A percentile compares a stretch with the other conserved stretches of the same genome.
phyloP scores from a whole-genome alignment of 2,113 vertebrate species.

The Otocyon megalotis region DNA sequence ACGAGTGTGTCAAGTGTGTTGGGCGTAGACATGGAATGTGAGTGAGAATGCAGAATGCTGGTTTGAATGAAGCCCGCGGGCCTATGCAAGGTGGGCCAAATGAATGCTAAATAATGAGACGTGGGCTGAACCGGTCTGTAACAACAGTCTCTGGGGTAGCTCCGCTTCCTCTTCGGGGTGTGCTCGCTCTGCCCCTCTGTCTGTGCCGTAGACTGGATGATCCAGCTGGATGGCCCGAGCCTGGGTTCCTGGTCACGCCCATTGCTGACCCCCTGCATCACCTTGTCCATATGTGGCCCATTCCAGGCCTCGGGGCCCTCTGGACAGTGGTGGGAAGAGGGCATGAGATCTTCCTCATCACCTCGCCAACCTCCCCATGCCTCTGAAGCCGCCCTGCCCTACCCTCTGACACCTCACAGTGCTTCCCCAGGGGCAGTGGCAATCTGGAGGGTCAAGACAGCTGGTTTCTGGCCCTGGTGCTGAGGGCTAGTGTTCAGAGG shows the following conservation, averaged over 20 bases:
- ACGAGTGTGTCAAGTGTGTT: background rate
- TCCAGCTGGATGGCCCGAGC: background rate
- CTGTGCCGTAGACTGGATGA: background rate
- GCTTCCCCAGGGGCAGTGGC: no score
- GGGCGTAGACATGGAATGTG: background rate
- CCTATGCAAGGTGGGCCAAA: accelerated
- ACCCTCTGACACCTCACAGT: no score
- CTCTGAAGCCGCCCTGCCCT: background rate
- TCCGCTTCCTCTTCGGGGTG: background rate
- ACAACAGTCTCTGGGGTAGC: background rate
- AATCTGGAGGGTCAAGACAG: background rate
- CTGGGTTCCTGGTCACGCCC: background rate
- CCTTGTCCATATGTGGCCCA: accelerated
- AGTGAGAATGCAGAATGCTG: background rate
- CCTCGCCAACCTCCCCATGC: background rate
- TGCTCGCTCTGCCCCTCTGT: background rate
- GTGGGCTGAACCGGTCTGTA: background rate
- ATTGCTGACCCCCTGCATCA: background rate
- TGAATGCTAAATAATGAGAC: background rate
- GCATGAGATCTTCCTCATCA: background rate
- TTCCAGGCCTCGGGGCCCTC: background rate
- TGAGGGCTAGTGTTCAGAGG: conserved; percentile 91
- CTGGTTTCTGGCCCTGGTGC: background rate
- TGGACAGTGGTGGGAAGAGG: background rate
- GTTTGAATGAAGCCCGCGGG: background rate